Base-by-base conservation (phyloP, 2,797 vertebrate species). In the Myotis myotis region DNA sequence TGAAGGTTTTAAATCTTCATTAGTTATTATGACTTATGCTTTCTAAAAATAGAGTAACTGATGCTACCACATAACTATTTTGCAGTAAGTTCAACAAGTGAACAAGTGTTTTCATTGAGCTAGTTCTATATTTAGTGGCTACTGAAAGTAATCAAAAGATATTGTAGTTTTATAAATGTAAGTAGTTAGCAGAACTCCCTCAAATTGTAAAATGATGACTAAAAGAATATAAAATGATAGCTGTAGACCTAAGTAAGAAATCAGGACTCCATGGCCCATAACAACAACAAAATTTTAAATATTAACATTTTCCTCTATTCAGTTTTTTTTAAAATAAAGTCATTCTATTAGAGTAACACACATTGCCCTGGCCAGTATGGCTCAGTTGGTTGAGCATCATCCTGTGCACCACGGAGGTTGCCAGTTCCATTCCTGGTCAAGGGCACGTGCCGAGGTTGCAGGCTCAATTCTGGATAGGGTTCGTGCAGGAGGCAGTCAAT, bases 31-130 rank as follows among this genome's bases (percentile, higher is more conserved):
- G 55, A 87, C 25, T 82, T 84, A 87, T 0, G 72, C 16, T 66
- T 96, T 96, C 97, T 97, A 98, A 98, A 98, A 98, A 97, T 96
- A 98, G 97, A 84, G 84, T 79, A 96, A 98, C 87, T 96, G 90
- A 96, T 95, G 96, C 60, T 97, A 93, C 88, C 79, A 92, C 71
- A 87, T 33, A 76, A 91, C 70, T 97, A 83, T 55, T 97, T 89
- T 94, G 86, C 2, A 95, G 79, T 81, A 94, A 95, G 78, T 94
- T 96, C 96, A 98, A 93, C 41, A 93, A 97, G 75, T 80, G 93
- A 97, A 93, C 49, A 96, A 97, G 76, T 85, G 92, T 96, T 91
- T 96, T 95, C 70, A 88, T 19, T 94, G 78, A 92, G 28, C 49
- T 36, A 97, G 71, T 96, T 25, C 82, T 71, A 83, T 51, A 96